Evolutionary conservation across 1,140 invertebrate genomes (phyloP).

Genomic region (Ruditapes philippinarum): DNA sequence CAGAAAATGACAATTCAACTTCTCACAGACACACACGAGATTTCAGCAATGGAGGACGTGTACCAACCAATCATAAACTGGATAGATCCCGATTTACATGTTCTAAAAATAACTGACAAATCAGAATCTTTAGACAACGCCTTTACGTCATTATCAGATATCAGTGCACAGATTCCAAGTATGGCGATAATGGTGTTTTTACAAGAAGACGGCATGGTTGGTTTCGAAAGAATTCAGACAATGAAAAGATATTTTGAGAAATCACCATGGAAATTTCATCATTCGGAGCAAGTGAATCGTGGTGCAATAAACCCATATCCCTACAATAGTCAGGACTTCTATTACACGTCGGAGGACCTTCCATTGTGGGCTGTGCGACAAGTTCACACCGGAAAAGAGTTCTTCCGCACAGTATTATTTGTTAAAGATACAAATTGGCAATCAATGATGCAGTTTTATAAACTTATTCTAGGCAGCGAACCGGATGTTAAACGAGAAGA

Average conservation of each 20-base stretch:
- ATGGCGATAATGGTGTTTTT: conserved; percentile 80
- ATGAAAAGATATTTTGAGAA: conserved; percentile 76
- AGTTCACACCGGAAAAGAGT: conserved; percentile 84
- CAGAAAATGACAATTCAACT: conserved; percentile 72
- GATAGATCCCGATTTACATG: conserved; percentile 78
- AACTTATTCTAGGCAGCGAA: conserved; percentile 78
- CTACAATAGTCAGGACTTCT: conserved; percentile 81
- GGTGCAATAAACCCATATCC: conserved; percentile 78
- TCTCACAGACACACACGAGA: conserved; percentile 72
- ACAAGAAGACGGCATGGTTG: conserved; percentile 76
- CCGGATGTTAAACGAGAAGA: conserved; percentile 78
- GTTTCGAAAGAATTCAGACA: conserved; percentile 75
- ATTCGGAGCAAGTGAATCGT: conserved; percentile 78
- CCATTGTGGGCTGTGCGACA: conserved; percentile 82
- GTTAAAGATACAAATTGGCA: conserved; percentile 80
- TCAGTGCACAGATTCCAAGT: conserved; percentile 70
- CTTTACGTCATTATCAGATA: background rate
- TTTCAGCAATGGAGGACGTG: conserved; percentile 74
- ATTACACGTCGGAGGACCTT: conserved; percentile 79
- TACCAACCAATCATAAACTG: conserved; percentile 79
- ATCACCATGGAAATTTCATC: conserved; percentile 82
- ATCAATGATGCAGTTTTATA: conserved; percentile 83
- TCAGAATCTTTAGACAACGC: background rate
- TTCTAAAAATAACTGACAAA: conserved; percentile 76
- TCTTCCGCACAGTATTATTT: conserved; percentile 79